Conservation (phyloP, 2,113 vertebrate genomes). For the Pangasianodon hypophthalmus region DNA sequence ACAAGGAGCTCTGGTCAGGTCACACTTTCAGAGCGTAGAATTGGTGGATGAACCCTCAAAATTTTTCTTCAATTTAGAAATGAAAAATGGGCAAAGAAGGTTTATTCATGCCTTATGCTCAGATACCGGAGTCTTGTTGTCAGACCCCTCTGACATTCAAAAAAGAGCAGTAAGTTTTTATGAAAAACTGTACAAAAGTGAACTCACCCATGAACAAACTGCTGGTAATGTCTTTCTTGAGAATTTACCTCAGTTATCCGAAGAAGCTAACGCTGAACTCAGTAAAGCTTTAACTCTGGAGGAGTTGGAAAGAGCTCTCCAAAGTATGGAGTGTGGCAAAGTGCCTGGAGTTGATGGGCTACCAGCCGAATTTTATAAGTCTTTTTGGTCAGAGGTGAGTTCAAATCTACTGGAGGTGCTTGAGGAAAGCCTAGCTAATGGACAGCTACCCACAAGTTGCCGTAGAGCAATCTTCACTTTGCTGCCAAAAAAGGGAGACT, state of each 20-base stretch:
- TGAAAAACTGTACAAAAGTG: background rate
- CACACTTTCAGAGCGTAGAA: too few species aligned
- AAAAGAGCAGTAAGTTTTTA: background rate
- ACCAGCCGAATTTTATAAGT: too few species aligned
- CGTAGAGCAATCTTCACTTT: background rate
- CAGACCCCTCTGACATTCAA: too few species aligned
- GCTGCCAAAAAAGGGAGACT: background rate
- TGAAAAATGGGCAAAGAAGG: too few species aligned
- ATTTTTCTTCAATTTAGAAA: too few species aligned
- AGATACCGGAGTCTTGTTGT: too few species aligned
- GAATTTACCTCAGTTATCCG: background rate
- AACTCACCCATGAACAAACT: background rate
- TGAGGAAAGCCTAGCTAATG: background rate
- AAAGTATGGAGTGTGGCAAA: background rate
- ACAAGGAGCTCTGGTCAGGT: too few species aligned
- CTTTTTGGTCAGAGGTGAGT: background rate
- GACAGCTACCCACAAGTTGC: background rate
- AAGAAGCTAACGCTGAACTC: background rate
- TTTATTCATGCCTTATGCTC: too few species aligned
- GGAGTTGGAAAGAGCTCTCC: background rate
- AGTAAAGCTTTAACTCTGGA: background rate
- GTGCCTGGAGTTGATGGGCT: background rate
- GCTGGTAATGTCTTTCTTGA: background rate
- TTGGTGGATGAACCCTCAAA: too few species aligned
- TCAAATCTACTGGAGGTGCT: background rate